phyloP scores from a whole-genome alignment of 2,113 vertebrate species.

The Megalops atlanticus region DNA sequence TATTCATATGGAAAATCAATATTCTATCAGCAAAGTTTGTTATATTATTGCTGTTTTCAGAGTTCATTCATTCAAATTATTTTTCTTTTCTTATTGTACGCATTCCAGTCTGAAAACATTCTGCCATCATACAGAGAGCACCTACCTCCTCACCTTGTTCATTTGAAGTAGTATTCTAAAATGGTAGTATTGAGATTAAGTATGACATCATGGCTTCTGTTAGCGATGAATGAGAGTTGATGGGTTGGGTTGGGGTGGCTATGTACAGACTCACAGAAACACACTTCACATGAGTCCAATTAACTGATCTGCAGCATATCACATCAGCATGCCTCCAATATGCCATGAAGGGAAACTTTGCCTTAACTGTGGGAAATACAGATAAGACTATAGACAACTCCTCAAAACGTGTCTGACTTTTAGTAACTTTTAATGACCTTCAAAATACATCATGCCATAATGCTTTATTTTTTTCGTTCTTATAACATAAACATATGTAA shows the following conservation, averaged over 20 bases:
- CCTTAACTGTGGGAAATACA: not conserved
- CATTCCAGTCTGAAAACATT: not conserved
- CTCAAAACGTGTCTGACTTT: not conserved
- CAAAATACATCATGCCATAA: not conserved
- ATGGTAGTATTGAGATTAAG: not conserved
- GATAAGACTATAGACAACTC: too few species aligned
- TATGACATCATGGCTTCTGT: constrained; percentile 21
- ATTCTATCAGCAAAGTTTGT: not conserved
- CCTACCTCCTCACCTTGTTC: not conserved
- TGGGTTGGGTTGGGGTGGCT: too few species aligned
- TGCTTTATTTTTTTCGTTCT: not conserved
- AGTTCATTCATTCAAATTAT: not conserved
- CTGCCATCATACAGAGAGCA: not conserved
- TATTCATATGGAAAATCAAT: not conserved
- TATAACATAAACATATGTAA: too few species aligned
- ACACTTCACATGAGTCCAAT: constrained; percentile 7
- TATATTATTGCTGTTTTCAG: not conserved
- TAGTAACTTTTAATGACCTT: not conserved
- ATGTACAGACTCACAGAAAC: not conserved
- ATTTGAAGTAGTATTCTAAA: not conserved
- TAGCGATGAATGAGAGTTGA: not conserved
- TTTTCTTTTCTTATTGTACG: not conserved
- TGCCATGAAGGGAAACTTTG: not conserved
- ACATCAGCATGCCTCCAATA: not conserved
- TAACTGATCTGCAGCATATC: not conserved